Percentiles rank a stretch among this genome's conserved stretches.
phyloP scores from a whole-genome alignment of 2,113 vertebrate species.

The Austrofundulus limnaeus region DNA sequence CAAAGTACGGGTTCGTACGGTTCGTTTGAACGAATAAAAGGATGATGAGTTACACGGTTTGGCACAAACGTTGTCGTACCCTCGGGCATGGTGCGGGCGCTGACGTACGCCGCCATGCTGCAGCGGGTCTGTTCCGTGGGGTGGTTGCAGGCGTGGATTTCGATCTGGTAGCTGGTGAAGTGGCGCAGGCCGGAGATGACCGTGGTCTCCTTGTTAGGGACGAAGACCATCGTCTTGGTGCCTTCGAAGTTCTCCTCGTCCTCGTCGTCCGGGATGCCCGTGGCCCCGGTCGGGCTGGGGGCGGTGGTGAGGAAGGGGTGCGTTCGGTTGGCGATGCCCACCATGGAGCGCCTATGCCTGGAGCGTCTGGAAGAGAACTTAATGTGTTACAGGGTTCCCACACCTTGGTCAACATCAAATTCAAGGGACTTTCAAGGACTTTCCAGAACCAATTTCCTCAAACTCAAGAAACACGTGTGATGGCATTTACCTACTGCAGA shows the following conservation, averaged over 20 bases:
- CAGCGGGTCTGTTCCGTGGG: constrained; percentile 78
- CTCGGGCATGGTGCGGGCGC: constrained; percentile 95
- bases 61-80: constrained; percentile 67
- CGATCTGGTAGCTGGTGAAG: constrained; percentile 95
- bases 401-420: too few species aligned
- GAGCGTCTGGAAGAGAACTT: constrained; percentile 78
- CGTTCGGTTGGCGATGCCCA: constrained; percentile 80
- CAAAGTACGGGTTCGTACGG: not conserved
- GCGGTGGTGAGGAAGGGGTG: constrained; percentile 62
- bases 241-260: constrained; percentile 72
- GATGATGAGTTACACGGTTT: not conserved
- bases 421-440: too few species aligned
- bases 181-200: constrained; percentile 91
- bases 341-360: constrained; percentile 83
- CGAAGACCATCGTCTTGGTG: constrained; percentile 79
- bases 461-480: too few species aligned
- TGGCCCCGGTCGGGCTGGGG: constrained; percentile 50
- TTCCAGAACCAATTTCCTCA: too few species aligned
- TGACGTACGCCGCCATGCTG: constrained; percentile 92
- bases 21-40: constrained; percentile 8
- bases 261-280: constrained; percentile 32
- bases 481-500: too few species aligned
- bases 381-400: too few species aligned
- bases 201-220: constrained; percentile 85
- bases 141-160: constrained; percentile 95